Evolutionary conservation across 1,140 invertebrate genomes (phyloP).

Genomic region (Chrysoperla carnea): DNA sequence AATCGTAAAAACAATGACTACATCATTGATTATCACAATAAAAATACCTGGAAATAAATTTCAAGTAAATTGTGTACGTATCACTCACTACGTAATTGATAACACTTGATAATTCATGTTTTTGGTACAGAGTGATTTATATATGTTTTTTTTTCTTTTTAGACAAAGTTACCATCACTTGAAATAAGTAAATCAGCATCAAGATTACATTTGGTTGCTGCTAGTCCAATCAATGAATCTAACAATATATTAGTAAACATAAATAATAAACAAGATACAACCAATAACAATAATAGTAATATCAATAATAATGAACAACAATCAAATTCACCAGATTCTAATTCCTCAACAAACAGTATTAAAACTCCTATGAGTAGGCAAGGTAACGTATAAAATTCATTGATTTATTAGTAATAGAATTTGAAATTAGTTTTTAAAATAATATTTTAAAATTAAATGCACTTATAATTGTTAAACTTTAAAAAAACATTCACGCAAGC

Average conservation of each 20-base stretch:
- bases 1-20: neutral
- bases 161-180: constrained; percentile 14
- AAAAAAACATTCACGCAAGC: too few species aligned
- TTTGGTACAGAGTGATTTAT: neutral
- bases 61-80: neutral
- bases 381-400: constrained; percentile 5
- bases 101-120: neutral
- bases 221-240: constrained; percentile 16
- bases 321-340: too few species aligned
- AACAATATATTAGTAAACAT: constrained; percentile 8
- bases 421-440: too few species aligned
- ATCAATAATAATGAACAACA: constrained; percentile 6
- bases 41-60: neutral
- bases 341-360: neutral
- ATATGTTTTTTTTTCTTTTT: constrained; percentile 7
- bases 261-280: constrained; percentile 6
- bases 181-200: constrained; percentile 17
- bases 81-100: neutral
- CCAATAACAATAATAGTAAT: constrained; percentile 16
- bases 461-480: too few species aligned
- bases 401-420: neutral
- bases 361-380: constrained; percentile 31
- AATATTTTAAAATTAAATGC: too few species aligned
- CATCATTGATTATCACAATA: neutral
- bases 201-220: constrained; percentile 17